Evolutionary conservation across 2,797 vertebrate species (phyloP).

Genomic region (Mus caroli): DNA sequence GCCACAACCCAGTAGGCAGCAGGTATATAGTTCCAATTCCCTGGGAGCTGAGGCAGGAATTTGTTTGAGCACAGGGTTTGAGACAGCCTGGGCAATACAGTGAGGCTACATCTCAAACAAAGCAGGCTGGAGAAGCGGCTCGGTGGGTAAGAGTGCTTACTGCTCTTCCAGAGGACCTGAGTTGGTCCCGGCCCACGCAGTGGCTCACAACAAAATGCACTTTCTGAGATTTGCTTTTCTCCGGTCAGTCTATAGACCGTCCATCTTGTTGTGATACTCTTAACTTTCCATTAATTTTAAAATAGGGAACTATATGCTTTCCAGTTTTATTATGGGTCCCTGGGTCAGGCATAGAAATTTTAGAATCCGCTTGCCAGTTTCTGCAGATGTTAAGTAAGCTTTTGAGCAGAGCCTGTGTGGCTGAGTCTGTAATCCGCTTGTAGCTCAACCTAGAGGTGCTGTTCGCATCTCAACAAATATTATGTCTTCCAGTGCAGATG

Average conservation of each 20-base stretch:
- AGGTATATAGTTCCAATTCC: neutral
- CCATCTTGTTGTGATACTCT: too few species aligned
- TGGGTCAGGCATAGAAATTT: neutral
- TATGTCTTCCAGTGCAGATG: neutral
- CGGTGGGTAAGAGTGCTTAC: too few species aligned
- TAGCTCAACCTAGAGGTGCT: neutral
- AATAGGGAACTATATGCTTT: neutral
- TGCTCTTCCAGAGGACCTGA: neutral
- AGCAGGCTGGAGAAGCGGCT: neutral
- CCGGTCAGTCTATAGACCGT: neutral
- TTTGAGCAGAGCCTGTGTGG: neutral
- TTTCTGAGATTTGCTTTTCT: neutral
- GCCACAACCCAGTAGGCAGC: neutral
- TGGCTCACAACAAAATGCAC: neutral
- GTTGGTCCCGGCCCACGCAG: neutral
- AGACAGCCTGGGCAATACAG: neutral
- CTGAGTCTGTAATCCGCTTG: neutral
- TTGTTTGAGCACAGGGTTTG: neutral
- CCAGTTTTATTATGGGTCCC: neutral
- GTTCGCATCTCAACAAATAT: neutral
- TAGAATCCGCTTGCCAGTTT: neutral
- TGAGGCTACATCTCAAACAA: neutral
- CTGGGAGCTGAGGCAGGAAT: neutral
- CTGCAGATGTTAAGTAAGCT: neutral
- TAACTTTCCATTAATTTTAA: conserved; percentile 32